Evolutionary conservation across 2,113 vertebrate genomes (phyloP).

Genomic region (Anarrhichthys ocellatus): DNA sequence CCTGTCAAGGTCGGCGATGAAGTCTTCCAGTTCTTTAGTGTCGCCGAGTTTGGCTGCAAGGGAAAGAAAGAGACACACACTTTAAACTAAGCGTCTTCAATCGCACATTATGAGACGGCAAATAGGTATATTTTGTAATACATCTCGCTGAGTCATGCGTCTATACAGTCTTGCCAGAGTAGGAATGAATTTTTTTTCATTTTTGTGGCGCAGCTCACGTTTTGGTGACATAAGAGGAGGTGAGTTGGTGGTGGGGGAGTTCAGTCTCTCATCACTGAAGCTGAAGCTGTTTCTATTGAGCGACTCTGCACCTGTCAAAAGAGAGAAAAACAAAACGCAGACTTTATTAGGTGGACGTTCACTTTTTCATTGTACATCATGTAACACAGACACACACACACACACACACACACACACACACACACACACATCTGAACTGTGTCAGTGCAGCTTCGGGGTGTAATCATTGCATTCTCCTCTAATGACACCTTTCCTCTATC

Average conservation of each 20-base stretch:
- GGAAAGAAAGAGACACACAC: conserved; percentile 4
- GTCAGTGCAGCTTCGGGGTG: conserved; percentile 50
- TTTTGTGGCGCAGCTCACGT: conserved; percentile 79
- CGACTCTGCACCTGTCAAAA: conserved; percentile 89
- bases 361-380: background rate
- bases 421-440: conserved; percentile 27
- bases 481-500: conserved; percentile 54
- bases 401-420: background rate
- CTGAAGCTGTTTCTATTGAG: conserved; percentile 93
- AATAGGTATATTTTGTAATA: background rate
- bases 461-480: conserved; percentile 63
- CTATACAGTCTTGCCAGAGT: background rate
- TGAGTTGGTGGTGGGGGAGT: conserved; percentile 85
- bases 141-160: background rate
- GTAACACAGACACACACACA: background rate
- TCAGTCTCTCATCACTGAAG: conserved; percentile 94
- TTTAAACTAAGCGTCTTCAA: background rate
- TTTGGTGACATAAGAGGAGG: conserved; percentile 85
- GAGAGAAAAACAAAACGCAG: conserved; percentile 11
- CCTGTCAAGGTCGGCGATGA: conserved; percentile 96
- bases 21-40: conserved; percentile 97
- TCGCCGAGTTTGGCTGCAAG: conserved; percentile 94
- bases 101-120: background rate
- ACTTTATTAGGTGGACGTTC: conserved; percentile 7
- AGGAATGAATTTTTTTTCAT: too few relatives aligned